Evolutionary conservation across 2,797 vertebrate genomes (phyloP).

Genomic region (Poecilia picta): DNA sequence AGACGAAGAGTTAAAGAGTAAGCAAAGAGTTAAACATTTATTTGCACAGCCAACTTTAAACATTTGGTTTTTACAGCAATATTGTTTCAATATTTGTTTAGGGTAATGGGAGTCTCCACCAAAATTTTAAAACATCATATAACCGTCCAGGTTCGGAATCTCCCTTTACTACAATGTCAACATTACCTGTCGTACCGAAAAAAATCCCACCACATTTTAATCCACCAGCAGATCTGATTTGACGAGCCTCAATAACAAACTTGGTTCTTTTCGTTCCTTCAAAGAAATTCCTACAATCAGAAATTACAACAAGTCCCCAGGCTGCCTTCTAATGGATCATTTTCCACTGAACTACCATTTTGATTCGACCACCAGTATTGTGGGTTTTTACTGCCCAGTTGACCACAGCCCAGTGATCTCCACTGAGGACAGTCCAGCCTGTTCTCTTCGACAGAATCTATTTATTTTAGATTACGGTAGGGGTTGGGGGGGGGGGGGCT

Average conservation of each 20-base stretch:
- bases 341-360: conserved; percentile 57
- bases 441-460: conserved; percentile 54
- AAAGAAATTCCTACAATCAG: conserved; percentile 44
- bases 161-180: background rate
- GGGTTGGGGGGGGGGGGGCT: background rate
- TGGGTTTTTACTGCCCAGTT: conserved; percentile 53
- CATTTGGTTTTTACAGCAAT: background rate
- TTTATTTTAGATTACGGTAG: conserved; percentile 69
- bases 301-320: conserved; percentile 60
- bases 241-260: conserved; percentile 21
- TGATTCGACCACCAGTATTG: conserved; percentile 37
- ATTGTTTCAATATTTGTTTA: background rate
- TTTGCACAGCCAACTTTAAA: background rate
- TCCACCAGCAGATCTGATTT: conserved; percentile 10
- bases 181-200: background rate
- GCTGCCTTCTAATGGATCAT: conserved; percentile 52
- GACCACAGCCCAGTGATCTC: conserved; percentile 56
- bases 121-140: background rate
- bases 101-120: background rate
- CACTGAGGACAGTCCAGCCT: conserved; percentile 42
- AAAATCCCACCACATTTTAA: conserved; percentile 5
- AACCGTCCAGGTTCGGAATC: background rate
- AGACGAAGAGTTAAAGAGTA: background rate
- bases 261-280: conserved; percentile 38
- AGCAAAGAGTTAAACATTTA: background rate